Evolutionary conservation across 1,140 invertebrate genomes (phyloP).

Genomic region (Glomeris maerens): DNA sequence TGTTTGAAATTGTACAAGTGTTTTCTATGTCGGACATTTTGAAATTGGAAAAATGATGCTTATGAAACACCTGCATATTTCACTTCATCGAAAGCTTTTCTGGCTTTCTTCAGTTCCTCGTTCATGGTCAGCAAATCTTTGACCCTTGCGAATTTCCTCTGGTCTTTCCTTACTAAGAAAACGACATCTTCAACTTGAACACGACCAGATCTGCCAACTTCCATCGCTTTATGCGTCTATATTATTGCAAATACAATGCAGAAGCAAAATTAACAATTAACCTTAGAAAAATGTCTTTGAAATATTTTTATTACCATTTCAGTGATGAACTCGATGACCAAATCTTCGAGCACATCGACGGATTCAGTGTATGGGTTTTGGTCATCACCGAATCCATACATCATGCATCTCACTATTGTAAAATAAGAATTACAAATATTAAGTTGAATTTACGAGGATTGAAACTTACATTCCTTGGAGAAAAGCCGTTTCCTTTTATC

Average conservation of each 20-base stretch:
- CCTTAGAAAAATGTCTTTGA: neutral
- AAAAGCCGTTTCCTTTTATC: slow-evolving; percentile 35
- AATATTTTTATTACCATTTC: slow-evolving; percentile 56
- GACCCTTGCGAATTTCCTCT: slow-evolving; percentile 91
- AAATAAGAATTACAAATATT: neutral
- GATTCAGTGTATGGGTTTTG: slow-evolving; percentile 98
- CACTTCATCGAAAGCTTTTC: slow-evolving; percentile 99
- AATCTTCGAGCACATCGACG: slow-evolving; percentile 91
- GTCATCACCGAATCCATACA: slow-evolving; percentile 99
- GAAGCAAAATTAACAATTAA: neutral
- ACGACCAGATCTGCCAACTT: slow-evolving; percentile 82
- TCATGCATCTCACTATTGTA: slow-evolving; percentile 89
- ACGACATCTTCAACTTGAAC: slow-evolving; percentile 97
- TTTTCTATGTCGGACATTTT: neutral
- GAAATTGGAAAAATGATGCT: neutral
- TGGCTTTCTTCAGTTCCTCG: slow-evolving; percentile 94
- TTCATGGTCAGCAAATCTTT: slow-evolving; percentile 97
- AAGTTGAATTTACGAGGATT: slow-evolving; percentile 4
- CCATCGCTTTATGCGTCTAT: slow-evolving; percentile 78
- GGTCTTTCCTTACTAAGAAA: slow-evolving; percentile 94
- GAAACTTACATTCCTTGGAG: slow-evolving; percentile 34
- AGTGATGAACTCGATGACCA: slow-evolving; percentile 95
- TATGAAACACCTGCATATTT: slow-evolving; percentile 57
- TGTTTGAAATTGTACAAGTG: too few species aligned
- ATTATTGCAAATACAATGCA: slow-evolving; percentile 23